Percentiles rank a stretch among this genome's conserved stretches.
These are phyloP conservation scores for Ypsolopha sequella DNA, from an alignment of 2,888 invertebrate genomes.

Conservation along the genomic window DNA sequence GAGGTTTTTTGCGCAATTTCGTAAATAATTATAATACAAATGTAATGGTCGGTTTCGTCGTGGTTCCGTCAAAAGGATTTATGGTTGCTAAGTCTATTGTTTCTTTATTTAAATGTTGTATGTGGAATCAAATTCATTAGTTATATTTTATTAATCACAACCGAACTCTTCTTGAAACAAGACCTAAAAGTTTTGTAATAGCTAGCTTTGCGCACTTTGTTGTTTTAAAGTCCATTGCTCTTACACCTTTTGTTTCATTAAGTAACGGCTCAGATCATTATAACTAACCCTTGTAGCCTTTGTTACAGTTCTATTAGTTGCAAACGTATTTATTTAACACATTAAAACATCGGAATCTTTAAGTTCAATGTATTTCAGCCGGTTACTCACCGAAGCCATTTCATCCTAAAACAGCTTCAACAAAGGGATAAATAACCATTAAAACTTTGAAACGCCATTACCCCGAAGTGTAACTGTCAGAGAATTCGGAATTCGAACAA, in stretches of 20 bases:
- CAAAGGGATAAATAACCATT: constrained; percentile 51
- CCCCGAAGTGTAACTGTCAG: constrained; percentile 51
- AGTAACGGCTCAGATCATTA: too few species aligned
- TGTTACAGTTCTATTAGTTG: too few species aligned
- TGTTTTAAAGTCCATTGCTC: too few species aligned
- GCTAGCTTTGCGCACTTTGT: too few species aligned
- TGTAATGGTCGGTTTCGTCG: background rate
- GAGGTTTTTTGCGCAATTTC: constrained; percentile 14
- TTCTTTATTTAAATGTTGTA: background rate
- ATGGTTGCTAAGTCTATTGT: constrained; percentile 3
- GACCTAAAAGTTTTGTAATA: too few species aligned
- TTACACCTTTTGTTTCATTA: too few species aligned
- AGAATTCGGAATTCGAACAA: constrained; percentile 45
- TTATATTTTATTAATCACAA: too few species aligned
- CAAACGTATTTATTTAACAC: too few species aligned
- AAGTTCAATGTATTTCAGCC: background rate
- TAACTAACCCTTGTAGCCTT: too few species aligned
- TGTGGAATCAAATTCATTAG: too few species aligned
- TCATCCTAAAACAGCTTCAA: constrained; percentile 38
- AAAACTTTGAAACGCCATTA: constrained; percentile 50
- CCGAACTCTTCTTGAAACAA: too few species aligned
- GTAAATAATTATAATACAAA: constrained; percentile 22
- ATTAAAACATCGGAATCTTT: too few species aligned
- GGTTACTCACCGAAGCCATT: constrained; percentile 16
- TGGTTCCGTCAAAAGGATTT: background rate